Percentiles rank a stretch among this genome's conserved stretches.
Conservation (phyloP, 1,140 invertebrate species). For the Lethrus apterus region DNA sequence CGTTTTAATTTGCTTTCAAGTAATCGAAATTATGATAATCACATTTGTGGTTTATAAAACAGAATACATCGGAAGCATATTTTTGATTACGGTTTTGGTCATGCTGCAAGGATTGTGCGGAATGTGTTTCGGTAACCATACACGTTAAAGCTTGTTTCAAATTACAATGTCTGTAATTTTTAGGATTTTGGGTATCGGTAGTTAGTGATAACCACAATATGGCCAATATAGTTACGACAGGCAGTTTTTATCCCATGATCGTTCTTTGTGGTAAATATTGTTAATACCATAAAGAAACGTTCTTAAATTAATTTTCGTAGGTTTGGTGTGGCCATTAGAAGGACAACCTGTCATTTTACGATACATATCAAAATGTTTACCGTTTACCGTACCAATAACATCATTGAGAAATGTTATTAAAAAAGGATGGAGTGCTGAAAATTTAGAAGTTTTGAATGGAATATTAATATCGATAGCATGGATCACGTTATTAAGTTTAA, state of each 20-base stretch:
- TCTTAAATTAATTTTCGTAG: slow-evolving; percentile 41
- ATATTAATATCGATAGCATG: slow-evolving; percentile 24
- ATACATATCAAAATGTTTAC: slow-evolving; percentile 50
- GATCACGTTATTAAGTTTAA: slow-evolving; percentile 24
- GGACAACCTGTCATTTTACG: slow-evolving; percentile 55
- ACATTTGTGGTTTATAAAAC: slow-evolving; percentile 43
- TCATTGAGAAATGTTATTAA: slow-evolving; percentile 54
- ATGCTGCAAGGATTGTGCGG: slow-evolving; percentile 44
- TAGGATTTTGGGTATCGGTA: slow-evolving; percentile 72
- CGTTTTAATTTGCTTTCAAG: slow-evolving; percentile 56
- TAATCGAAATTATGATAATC: slow-evolving; percentile 47
- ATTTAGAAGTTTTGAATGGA: slow-evolving; percentile 30
- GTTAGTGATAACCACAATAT: slow-evolving; percentile 67
- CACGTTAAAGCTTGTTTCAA: not conserved
- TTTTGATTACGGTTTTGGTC: slow-evolving; percentile 32
- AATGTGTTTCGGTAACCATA: slow-evolving; percentile 44
- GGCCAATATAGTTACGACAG: slow-evolving; percentile 76
- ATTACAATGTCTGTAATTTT: slow-evolving; percentile 17
- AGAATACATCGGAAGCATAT: slow-evolving; percentile 41
- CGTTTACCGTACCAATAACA: slow-evolving; percentile 59
- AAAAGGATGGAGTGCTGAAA: slow-evolving; percentile 30
- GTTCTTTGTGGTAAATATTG: slow-evolving; percentile 74
- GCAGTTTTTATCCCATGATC: slow-evolving; percentile 82
- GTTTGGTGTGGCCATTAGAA: slow-evolving; percentile 87
- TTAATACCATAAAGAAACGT: not conserved